phyloP scores from a whole-genome alignment of 2,797 vertebrate genomes.

The Propithecus perrieri region DNA sequence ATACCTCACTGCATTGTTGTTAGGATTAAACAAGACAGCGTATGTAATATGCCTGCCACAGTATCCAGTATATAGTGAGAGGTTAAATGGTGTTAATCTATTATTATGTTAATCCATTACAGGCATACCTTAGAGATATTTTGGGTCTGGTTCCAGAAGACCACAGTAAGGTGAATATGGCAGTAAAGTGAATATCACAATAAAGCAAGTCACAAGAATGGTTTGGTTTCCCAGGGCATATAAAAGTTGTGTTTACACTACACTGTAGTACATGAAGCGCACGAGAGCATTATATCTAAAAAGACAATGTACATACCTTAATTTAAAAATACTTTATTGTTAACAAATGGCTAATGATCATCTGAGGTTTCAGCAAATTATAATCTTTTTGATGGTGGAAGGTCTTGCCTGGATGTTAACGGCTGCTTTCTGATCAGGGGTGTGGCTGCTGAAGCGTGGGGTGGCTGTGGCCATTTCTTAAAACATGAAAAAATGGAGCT shows the following conservation, averaged over 20 bases:
- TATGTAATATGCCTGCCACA: not conserved
- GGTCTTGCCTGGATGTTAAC: not conserved
- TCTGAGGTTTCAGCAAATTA: not conserved
- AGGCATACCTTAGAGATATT: not conserved
- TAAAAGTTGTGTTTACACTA: not conserved
- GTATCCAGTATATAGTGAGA: not conserved
- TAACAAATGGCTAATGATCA: not conserved
- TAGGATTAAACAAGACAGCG: not conserved
- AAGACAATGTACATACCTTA: not conserved
- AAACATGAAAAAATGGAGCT: not conserved
- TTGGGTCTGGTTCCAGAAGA: not conserved
- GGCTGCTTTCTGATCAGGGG: not conserved
- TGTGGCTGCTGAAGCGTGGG: not conserved
- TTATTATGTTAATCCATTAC: not conserved
- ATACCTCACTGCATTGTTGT: not conserved
- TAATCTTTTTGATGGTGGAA: not conserved
- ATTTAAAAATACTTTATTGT: not conserved
- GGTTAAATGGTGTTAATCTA: not conserved
- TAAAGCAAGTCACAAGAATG: not conserved
- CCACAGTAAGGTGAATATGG: not conserved
- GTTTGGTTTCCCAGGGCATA: not conserved
- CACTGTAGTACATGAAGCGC: not conserved
- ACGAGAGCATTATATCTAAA: not conserved
- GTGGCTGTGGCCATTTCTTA: not conserved
- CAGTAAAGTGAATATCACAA: not conserved